Percentiles rank a stretch among this genome's conserved stretches.
Evolutionary conservation across 1,140 invertebrate species (phyloP).

Genomic region (Thaumatotibia leucotreta): DNA sequence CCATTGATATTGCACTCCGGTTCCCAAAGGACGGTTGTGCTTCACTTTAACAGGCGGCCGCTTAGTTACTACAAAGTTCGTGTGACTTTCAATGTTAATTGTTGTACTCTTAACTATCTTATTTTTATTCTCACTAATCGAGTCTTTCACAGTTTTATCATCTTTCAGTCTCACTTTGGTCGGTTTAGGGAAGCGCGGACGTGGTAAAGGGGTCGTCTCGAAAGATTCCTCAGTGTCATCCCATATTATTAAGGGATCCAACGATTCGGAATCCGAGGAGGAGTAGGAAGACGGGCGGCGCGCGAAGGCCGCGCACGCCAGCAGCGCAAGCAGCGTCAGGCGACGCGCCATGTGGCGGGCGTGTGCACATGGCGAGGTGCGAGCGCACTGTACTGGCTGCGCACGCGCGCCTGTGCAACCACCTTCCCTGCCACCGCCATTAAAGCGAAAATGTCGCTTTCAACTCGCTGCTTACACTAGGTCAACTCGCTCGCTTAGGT

Average conservation of each 20-base stretch:
- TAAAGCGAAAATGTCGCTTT: constrained; percentile 63
- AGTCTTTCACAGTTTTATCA: constrained; percentile 47
- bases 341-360: constrained; percentile 69
- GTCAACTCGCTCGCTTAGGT: constrained; percentile 45
- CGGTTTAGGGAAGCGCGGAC: constrained; percentile 30
- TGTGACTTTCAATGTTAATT: constrained; percentile 65
- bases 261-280: constrained; percentile 43
- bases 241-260: constrained; percentile 49
- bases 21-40: neutral
- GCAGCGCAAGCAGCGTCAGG: constrained; percentile 65
- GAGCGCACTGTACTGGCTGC: constrained; percentile 55
- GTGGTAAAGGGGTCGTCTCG: constrained; percentile 33
- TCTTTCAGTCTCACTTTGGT: constrained; percentile 60
- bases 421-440: constrained; percentile 67
- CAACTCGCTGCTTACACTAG: constrained; percentile 53
- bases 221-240: constrained; percentile 56
- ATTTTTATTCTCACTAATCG: constrained; percentile 50
- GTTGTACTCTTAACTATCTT: constrained; percentile 59
- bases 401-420: constrained; percentile 32
- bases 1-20: constrained; percentile 2
- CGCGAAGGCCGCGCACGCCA: constrained; percentile 48
- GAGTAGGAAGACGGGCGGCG: constrained; percentile 31
- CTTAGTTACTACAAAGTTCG: constrained; percentile 62
- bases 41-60: constrained; percentile 21
- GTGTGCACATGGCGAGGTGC: constrained; percentile 72